Conservation (phyloP, 2,113 vertebrate genomes). For the Erpornis zantholeuca region DNA sequence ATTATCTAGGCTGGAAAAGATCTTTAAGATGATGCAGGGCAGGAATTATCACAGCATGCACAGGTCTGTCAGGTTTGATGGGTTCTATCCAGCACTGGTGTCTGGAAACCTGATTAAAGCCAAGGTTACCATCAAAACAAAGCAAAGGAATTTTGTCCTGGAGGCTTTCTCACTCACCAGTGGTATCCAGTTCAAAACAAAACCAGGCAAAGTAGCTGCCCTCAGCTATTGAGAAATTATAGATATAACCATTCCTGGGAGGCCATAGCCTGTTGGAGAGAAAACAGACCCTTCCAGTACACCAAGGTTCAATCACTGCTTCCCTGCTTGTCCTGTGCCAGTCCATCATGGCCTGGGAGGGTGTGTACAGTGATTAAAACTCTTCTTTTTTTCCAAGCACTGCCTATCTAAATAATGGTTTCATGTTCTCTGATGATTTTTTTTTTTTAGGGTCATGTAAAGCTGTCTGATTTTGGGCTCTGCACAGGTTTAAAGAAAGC, state of each 20-base stretch:
- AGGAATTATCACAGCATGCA: neutral
- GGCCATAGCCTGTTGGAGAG: neutral
- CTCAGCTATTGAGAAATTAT: neutral
- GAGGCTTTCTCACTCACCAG: neutral
- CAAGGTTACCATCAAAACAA: neutral
- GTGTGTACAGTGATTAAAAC: neutral
- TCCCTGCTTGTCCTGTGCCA: neutral
- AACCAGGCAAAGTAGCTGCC: neutral
- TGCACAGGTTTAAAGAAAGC: conserved; percentile 98
- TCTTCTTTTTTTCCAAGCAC: neutral
- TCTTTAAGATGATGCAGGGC: neutral
- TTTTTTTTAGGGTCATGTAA: conserved; percentile 89
- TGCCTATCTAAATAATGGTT: neutral
- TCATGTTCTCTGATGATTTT: neutral
- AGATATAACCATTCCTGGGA: neutral
- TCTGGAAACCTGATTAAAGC: neutral
- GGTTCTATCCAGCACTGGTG: neutral
- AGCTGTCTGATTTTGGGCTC: conserved; percentile 95
- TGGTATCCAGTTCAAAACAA: neutral
- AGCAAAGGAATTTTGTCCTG: neutral
- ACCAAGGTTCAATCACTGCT: neutral
- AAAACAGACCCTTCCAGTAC: neutral
- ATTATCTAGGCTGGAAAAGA: neutral
- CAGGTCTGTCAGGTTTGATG: neutral
- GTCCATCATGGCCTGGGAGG: neutral